Percentiles rank a stretch among this genome's conserved stretches.
phyloP scores from a whole-genome alignment of 2,888 invertebrate genomes.

The Hirtodrosophila histrioides region DNA sequence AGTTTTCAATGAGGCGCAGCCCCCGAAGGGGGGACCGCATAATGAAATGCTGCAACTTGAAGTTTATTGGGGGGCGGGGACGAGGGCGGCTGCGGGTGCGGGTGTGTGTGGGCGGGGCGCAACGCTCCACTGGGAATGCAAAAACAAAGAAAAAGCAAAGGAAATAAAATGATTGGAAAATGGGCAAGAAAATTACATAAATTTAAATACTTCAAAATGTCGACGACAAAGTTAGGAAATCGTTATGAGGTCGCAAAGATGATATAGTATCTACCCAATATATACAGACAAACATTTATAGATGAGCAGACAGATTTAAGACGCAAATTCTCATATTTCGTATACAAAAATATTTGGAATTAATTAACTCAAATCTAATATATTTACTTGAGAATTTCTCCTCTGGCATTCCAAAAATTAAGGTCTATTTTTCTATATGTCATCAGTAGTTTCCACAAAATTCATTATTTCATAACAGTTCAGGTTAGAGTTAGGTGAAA shows the following conservation, averaged over 20 bases:
- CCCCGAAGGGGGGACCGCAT: constrained; percentile 18
- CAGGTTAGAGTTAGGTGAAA: no score
- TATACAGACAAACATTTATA: background rate
- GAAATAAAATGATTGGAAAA: constrained; percentile 24
- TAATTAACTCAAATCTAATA: background rate
- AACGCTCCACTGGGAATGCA: constrained; percentile 45
- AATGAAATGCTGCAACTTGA: constrained; percentile 23
- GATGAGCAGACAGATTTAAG: constrained; percentile 8
- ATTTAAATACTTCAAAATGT: constrained; percentile 26
- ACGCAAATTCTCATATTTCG: background rate
- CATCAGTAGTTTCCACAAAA: no score
- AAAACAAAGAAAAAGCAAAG: constrained; percentile 28
- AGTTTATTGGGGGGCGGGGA: background rate
- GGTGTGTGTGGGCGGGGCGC: constrained; percentile 27
- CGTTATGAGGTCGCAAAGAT: constrained; percentile 22
- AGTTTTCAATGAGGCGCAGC: constrained; percentile 63
- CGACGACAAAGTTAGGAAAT: constrained; percentile 28
- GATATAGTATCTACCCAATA: constrained; percentile 3
- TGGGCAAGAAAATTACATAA: constrained; percentile 32
- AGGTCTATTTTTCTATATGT: no score
- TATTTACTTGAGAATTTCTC: no score
- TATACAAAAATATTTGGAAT: background rate
- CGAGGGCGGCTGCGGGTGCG: constrained; percentile 16
- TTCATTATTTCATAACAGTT: no score
- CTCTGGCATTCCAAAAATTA: no score